phyloP scores from a whole-genome alignment of 2,797 vertebrate species.

The Balearica regulorum region DNA sequence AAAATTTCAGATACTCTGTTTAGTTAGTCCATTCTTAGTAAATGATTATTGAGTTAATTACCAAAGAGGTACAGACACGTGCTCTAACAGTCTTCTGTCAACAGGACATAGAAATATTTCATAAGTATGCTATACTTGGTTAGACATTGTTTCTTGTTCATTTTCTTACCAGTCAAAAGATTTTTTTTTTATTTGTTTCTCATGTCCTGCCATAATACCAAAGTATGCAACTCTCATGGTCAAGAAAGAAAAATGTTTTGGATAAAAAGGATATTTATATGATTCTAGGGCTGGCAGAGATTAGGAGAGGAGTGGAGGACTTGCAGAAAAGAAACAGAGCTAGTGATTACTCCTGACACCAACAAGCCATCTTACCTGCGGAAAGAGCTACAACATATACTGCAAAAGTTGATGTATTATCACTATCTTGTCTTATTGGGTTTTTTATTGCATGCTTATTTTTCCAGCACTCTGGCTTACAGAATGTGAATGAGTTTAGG shows the following conservation, averaged over 20 bases:
- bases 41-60: not conserved
- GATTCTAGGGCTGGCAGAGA: not conserved
- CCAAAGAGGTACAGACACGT: not conserved
- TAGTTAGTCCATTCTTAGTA: not conserved
- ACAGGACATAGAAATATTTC: not conserved
- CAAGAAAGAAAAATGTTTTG: not conserved
- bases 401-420: not conserved
- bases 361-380: not conserved
- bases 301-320: not conserved
- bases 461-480: not conserved
- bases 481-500: not conserved
- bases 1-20: not conserved
- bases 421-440: not conserved
- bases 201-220: not conserved
- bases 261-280: not conserved
- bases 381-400: not conserved
- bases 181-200: not conserved
- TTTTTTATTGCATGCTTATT: not conserved
- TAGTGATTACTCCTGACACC: not conserved
- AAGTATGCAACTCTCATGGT: not conserved
- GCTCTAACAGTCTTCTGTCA: not conserved
- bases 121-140: not conserved
- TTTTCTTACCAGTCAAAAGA: not conserved
- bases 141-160: not conserved
- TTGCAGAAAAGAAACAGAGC: not conserved